phyloP scores from a whole-genome alignment of 2,113 vertebrate species.

The Elephas maximus region DNA sequence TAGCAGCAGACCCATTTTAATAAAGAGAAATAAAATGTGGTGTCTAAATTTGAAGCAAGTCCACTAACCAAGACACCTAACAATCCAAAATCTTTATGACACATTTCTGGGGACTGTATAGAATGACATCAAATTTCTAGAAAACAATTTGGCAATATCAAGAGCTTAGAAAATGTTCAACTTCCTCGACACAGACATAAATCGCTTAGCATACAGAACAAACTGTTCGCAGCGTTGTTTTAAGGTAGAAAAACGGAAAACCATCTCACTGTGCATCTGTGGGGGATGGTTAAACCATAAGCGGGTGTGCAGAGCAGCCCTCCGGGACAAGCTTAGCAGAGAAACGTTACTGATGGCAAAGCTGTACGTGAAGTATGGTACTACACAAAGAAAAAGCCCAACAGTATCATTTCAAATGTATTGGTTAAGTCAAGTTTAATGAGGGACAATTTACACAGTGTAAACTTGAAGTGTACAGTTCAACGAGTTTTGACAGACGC shows the following conservation, averaged over 20 bases:
- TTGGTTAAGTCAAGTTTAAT: background rate
- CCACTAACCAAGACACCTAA: background rate
- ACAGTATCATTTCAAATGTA: background rate
- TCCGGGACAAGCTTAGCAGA: background rate
- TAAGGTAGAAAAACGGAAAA: background rate
- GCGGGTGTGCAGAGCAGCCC: accelerated
- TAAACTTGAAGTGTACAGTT: background rate
- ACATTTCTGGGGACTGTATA: background rate
- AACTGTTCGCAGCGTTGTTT: background rate
- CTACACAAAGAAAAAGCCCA: background rate
- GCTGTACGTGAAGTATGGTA: background rate
- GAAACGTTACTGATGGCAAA: accelerated
- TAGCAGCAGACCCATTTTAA: background rate
- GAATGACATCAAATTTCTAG: background rate
- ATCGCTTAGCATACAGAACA: background rate
- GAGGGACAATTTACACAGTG: background rate
- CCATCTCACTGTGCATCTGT: background rate
- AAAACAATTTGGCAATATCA: background rate
- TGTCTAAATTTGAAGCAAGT: background rate
- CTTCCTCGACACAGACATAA: background rate
- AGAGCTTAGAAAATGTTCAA: background rate
- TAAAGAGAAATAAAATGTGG: background rate
- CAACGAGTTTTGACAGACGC: background rate
- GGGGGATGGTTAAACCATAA: background rate
- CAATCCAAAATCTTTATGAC: background rate